Conservation (phyloP, 2,888 invertebrate species). For the Calliopum simillimum region DNA sequence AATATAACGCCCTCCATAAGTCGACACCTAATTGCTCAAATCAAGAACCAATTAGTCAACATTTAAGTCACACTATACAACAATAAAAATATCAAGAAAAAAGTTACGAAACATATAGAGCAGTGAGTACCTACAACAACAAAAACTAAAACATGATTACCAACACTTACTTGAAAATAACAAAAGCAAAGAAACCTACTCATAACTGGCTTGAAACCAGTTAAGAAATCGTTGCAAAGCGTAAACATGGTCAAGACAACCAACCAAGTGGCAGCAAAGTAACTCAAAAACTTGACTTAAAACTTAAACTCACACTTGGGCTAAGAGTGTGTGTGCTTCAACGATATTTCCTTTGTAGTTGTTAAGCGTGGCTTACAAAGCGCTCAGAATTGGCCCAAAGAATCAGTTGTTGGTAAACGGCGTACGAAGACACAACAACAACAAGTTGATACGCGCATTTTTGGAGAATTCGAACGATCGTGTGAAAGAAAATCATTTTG, state of each 20-base stretch:
- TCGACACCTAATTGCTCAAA: conserved; percentile 41
- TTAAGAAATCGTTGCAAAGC: conserved; percentile 24
- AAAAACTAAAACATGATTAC: neutral
- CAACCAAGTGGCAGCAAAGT: conserved; percentile 43
- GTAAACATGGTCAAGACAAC: conserved; percentile 22
- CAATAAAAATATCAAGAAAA: conserved; percentile 24
- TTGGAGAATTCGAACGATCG: too few relatives aligned
- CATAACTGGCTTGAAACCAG: conserved; percentile 36
- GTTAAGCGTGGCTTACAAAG: conserved; percentile 36
- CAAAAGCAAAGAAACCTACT: conserved; percentile 26
- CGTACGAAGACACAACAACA: conserved; percentile 41
- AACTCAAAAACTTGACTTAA: conserved; percentile 37
- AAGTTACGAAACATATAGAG: neutral
- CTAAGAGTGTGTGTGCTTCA: conserved; percentile 8
- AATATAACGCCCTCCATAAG: conserved; percentile 33
- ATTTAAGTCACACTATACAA: conserved; percentile 22
- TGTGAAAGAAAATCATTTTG: too few relatives aligned
- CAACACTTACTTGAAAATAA: neutral
- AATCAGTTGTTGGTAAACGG: conserved; percentile 45
- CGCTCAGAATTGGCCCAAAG: conserved; percentile 41
- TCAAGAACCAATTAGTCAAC: conserved; percentile 38
- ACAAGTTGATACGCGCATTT: conserved; percentile 31
- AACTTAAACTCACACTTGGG: conserved; percentile 33
- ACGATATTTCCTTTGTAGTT: neutral
- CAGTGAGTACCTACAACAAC: neutral